Conservation (phyloP, 2,113 vertebrate genomes). For the Nasalis larvatus region DNA sequence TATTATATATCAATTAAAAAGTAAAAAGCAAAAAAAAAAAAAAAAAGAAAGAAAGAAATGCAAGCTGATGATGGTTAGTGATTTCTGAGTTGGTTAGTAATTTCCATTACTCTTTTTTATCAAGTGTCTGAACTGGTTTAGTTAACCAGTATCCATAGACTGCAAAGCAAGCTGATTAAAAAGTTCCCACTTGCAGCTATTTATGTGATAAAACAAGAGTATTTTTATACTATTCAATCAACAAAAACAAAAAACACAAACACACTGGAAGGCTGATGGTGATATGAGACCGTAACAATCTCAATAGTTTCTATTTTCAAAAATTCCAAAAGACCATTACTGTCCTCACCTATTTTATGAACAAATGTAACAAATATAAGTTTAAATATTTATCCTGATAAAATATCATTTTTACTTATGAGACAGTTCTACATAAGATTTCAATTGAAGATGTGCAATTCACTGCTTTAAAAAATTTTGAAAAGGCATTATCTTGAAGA, state of each 20-base stretch:
- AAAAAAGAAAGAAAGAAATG: slow-evolving; percentile 3
- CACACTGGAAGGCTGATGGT: not conserved
- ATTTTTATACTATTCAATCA: not conserved
- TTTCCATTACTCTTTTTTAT: not conserved
- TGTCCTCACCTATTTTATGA: not conserved
- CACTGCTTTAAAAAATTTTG: not conserved
- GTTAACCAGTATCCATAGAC: not conserved
- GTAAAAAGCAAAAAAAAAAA: not conserved
- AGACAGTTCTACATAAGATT: not conserved
- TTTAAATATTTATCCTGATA: not conserved
- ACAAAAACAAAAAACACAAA: not conserved
- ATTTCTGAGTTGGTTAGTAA: not conserved
- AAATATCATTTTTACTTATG: not conserved
- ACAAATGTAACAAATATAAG: slow-evolving; percentile 1
- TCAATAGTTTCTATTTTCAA: not conserved
- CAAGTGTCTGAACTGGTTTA: not conserved
- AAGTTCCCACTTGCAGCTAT: not conserved
- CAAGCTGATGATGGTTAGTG: not conserved
- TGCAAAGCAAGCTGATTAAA: not conserved
- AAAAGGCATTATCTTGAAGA: not conserved
- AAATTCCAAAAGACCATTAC: slow-evolving; percentile 1
- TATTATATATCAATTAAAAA: not conserved
- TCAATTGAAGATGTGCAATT: not conserved
- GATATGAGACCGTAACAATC: not conserved
- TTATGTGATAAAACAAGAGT: not conserved